Evolutionary conservation across 2,888 invertebrate genomes (phyloP).

Genomic region (Amaurobius ferox): DNA sequence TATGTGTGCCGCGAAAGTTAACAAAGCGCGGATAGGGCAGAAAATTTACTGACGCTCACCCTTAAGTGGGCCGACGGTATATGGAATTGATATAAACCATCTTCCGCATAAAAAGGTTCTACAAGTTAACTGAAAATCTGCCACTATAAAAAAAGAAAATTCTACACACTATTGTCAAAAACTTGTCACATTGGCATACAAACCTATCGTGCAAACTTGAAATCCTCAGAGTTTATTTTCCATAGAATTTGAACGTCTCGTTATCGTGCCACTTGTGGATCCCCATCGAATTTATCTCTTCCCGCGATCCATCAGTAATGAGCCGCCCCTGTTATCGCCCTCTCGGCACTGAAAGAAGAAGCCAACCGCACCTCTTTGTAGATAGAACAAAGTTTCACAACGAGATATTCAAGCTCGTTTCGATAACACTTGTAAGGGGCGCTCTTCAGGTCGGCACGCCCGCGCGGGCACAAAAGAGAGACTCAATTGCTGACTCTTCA

Average conservation of each 20-base stretch:
- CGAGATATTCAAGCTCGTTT: slow-evolving; percentile 32
- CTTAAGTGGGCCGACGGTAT: too few species aligned
- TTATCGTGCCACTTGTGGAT: slow-evolving; percentile 1
- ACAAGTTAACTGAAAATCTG: too few species aligned
- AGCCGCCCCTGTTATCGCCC: slow-evolving; percentile 38
- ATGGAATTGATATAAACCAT: too few species aligned
- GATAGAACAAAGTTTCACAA: slow-evolving; percentile 60
- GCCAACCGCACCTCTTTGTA: slow-evolving; percentile 53
- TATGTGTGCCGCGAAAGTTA: too few species aligned
- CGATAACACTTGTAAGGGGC: slow-evolving; percentile 54
- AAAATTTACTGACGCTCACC: too few species aligned
- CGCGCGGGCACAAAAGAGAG: slow-evolving; percentile 5
- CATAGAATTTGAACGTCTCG: not conserved
- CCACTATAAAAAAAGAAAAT: too few species aligned
- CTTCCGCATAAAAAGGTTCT: too few species aligned
- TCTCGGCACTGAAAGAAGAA: slow-evolving; percentile 37
- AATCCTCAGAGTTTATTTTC: too few species aligned
- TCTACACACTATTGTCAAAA: too few species aligned
- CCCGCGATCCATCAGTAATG: slow-evolving; percentile 47
- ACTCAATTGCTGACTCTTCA: not conserved
- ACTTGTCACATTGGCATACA: too few species aligned
- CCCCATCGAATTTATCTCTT: slow-evolving; percentile 25
- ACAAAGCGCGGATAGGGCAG: too few species aligned
- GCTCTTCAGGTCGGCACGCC: slow-evolving; percentile 16
- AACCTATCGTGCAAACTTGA: too few species aligned